Evolutionary conservation across 2,888 invertebrate species (phyloP), one percentile per base, ranked within the genome.

Genomic region (Melieria crassipennis): DNA sequence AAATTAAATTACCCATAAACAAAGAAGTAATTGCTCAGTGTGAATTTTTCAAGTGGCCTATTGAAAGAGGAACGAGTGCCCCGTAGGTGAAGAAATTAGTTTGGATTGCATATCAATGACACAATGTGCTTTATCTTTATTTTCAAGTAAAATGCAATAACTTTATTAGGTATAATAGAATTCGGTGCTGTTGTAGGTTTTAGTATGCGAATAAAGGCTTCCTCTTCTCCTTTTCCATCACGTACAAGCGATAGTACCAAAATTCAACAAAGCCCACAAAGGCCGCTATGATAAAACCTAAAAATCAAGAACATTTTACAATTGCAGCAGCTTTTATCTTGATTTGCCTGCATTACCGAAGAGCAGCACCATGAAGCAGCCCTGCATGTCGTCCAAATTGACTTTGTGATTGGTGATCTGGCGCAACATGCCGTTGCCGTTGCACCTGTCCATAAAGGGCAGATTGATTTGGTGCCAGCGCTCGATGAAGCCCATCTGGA

Each of bases 301-400:
- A 1, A 71, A 72, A 63, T 72, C 48, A 9, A 69, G 30, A 30
- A 30, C 30, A 30, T 30, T 30, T 30, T 30, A 30, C 30, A 30
- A 30, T 3, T 30, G 5, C 5, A 10, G 13, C 43, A 5, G 4
- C 30, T 43, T 42, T 42, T 46, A n/a, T 58, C 57, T 56, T 7
- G 13, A 46, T 63, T 46, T 45, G 42, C 3, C 56, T 61, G 45
- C 13, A 57, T 83, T 89, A 94, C 95, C 96, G 68, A 96, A 86
- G 68, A 94, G 89, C 4, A 96, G 87, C 0, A 97, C 92, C 79
- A 95, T 92, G 87, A 96, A 96, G 45, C 95, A 96, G 10, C 96
- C 97, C 85, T 96, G 95, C 96, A 96, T 97, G 80, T 97, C 96
- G 66, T 92, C 90, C 78, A 96, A 89, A 84, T 95, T 94, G 57